phyloP scores from a whole-genome alignment of 2,888 invertebrate species.

The Hermaeophaga mercurialis region DNA sequence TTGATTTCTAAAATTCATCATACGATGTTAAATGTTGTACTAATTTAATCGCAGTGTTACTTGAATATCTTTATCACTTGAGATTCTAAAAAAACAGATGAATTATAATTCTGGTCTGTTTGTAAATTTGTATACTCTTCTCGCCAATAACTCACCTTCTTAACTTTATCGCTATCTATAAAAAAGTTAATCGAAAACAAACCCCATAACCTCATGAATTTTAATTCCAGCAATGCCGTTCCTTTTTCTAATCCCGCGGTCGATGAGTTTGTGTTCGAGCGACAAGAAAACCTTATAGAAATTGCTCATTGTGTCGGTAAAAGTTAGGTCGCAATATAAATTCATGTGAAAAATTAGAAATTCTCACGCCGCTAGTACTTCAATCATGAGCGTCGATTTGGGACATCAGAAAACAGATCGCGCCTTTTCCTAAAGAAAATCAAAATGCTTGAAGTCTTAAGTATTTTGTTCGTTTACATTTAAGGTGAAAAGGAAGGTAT shows the following conservation, averaged over 20 bases:
- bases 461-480: too few relatives aligned
- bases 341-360: constrained; percentile 27
- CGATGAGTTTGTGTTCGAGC: constrained; percentile 13
- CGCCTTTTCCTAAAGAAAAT: too few relatives aligned
- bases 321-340: constrained; percentile 24
- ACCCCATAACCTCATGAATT: constrained; percentile 20
- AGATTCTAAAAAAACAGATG: too few relatives aligned
- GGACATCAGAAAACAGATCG: too few relatives aligned
- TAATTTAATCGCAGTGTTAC: too few relatives aligned
- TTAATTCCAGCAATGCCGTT: constrained; percentile 14
- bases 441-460: too few relatives aligned
- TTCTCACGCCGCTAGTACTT: constrained; percentile 8
- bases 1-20: too few relatives aligned
- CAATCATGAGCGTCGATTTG: constrained; percentile 10
- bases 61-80: too few relatives aligned
- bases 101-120: too few relatives aligned
- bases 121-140: too few relatives aligned
- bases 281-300: constrained; percentile 21
- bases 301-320: constrained; percentile 24
- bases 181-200: constrained; percentile 13
- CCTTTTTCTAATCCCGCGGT: constrained; percentile 11
- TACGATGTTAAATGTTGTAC: too few relatives aligned
- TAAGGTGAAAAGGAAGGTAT: too few relatives aligned
- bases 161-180: neutral
- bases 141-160: neutral